phyloP scores from a whole-genome alignment of 2,113 vertebrate genomes.

The Lophochroa leadbeateri region DNA sequence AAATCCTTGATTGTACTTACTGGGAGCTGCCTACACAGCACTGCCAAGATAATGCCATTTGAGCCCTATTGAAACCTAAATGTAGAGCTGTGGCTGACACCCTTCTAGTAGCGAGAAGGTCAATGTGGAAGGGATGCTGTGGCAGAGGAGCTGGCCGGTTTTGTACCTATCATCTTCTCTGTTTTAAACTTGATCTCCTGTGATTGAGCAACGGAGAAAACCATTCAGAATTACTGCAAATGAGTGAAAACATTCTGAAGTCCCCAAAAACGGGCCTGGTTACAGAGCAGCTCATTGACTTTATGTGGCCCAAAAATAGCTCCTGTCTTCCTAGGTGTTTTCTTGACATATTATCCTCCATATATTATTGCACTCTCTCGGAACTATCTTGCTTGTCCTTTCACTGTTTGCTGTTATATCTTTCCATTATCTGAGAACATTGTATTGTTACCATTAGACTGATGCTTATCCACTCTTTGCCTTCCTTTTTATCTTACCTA shows the following conservation, averaged over 20 bases:
- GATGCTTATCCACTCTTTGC: constrained; percentile 42
- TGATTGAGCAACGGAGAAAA: background rate
- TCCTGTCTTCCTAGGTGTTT: background rate
- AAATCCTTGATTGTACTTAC: background rate
- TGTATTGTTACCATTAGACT: constrained; percentile 60
- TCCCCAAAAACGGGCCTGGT: background rate
- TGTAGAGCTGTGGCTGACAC: rapidly evolving
- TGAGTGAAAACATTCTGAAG: background rate
- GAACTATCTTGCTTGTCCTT: constrained; percentile 20
- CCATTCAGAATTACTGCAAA: background rate
- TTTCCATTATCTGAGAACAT: constrained; percentile 46
- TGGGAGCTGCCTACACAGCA: background rate
- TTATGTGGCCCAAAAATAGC: constrained; percentile 23
- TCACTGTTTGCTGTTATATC: constrained; percentile 46
- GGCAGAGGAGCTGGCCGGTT: background rate
- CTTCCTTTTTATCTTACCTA: constrained; percentile 29
- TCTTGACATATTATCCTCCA: background rate
- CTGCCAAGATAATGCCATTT: background rate
- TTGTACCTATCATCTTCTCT: background rate
- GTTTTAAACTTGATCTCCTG: constrained; percentile 8
- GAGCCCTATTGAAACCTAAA: background rate
- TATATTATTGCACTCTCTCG: background rate
- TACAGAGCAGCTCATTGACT: constrained; percentile 23
- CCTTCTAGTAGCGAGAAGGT: background rate
- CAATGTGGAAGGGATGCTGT: background rate